Conservation (phyloP, 2,113 vertebrate species). For the Nesospiza acunhae region DNA sequence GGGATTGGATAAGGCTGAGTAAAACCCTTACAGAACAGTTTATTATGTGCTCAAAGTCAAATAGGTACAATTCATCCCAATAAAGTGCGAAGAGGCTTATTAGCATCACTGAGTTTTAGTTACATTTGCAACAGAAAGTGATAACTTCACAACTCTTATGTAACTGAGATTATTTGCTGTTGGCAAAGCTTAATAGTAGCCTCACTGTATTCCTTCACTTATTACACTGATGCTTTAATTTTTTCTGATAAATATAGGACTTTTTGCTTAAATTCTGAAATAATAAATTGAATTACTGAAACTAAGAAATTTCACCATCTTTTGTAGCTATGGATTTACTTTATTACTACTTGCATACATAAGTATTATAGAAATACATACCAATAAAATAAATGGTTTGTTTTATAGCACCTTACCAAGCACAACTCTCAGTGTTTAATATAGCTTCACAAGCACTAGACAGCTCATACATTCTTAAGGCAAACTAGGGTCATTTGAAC, state of each 20-base stretch:
- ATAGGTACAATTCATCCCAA: neutral
- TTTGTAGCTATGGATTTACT: neutral
- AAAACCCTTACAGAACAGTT: neutral
- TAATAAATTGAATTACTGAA: neutral
- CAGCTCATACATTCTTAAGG: neutral
- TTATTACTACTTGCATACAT: neutral
- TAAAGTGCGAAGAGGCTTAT: neutral
- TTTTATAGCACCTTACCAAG: neutral
- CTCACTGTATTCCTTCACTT: neutral
- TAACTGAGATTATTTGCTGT: neutral
- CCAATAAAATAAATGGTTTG: constrained; percentile 4
- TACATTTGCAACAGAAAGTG: neutral
- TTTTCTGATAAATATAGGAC: neutral
- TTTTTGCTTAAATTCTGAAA: neutral
- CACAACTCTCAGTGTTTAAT: neutral
- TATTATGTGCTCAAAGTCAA: neutral
- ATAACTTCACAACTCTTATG: neutral
- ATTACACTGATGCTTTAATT: neutral
- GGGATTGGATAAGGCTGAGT: neutral
- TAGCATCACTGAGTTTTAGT: neutral
- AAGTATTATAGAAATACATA: neutral
- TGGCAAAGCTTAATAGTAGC: neutral
- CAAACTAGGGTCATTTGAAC: neutral
- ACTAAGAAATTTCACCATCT: neutral
- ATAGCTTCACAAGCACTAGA: neutral